A percentile compares a stretch with the other conserved stretches of the same genome.
These are phyloP conservation scores for Pomatostomus ruficeps DNA, from an alignment of 2,113 vertebrate genomes.

Conservation along the genomic window DNA sequence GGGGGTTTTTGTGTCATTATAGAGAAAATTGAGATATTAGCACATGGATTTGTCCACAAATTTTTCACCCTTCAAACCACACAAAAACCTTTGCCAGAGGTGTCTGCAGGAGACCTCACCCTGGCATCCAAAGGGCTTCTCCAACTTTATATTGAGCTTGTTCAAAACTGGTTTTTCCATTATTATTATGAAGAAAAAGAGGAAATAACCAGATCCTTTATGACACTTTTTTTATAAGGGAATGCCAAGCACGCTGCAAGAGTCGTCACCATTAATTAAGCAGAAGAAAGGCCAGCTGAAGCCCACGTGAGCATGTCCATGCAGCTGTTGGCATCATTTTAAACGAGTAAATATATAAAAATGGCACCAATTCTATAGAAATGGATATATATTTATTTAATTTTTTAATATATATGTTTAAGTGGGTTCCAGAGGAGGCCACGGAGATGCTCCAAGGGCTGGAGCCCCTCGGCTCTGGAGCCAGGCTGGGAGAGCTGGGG, in stretches of 20 bases:
- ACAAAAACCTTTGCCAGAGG: neutral
- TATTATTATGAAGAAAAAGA: neutral
- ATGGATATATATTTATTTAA: neutral
- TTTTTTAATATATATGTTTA: neutral
- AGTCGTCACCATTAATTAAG: neutral
- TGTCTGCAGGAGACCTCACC: neutral
- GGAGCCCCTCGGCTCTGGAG: neutral
- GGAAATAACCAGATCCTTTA: neutral
- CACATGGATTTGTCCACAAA: neutral
- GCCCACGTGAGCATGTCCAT: neutral
- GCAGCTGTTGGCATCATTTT: neutral
- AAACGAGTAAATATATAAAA: neutral
- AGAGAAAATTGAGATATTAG: neutral
- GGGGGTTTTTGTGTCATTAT: neutral
- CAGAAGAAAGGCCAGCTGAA: neutral
- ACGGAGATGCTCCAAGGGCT: fast-evolving
- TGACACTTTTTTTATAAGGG: neutral
- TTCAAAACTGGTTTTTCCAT: neutral
- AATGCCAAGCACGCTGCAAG: neutral
- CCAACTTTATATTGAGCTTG: neutral
- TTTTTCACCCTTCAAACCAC: neutral
- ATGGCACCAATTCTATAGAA: too few species aligned
- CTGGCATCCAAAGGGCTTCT: neutral
- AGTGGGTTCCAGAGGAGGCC: neutral
- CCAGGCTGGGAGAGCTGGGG: neutral